Base-by-base conservation (phyloP, 2,888 invertebrate genomes). In the Aphidius colemani region DNA sequence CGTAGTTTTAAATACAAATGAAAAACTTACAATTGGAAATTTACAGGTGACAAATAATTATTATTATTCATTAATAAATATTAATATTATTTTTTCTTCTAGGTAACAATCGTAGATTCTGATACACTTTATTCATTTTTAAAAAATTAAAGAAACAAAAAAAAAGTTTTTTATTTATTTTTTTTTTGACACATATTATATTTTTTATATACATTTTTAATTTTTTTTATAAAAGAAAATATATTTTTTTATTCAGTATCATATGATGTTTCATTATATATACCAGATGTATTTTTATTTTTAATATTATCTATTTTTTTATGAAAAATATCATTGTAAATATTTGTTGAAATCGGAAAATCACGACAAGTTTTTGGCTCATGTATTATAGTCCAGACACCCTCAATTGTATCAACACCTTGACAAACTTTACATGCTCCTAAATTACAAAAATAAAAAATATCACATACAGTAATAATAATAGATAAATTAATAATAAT, bases 341-440 rank as follows among this genome's bases (percentile, higher is more conserved):
- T 70, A 53, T 64, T 73, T 7, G 71, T 76, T 5, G 76, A 61
- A n/a, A 76, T 70, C 63, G 72, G 73, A 61, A 78, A 72, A 7
- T 78, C 76, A 41, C 71, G 63, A 66, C 78, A 78, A 30, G 72
- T 72, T 9, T 69, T 70, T 1, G 77, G 73, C 40, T 71, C 71
- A 5, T 68, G 71, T 2, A 73, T 70, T 0, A 77, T 60, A 7
- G 74, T 71, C 78, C 78, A 78, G 7, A 75, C 69, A 7, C 78
- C 78, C 53, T 75, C 70, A 61, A 78, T 75, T 1, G 77, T 76
- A 59, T 78, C 78, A 56, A 74, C 65, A 41, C 78, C 78, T 58
- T 77, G 73, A 49, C 78, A 78, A 7, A 77, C 71, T 67, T 70
- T 72, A 66, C 78, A 78, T 7, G 77, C 67, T 67, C 77, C 77